Base-by-base conservation (phyloP, 1,140 invertebrate species). In the Spodoptera litura region DNA sequence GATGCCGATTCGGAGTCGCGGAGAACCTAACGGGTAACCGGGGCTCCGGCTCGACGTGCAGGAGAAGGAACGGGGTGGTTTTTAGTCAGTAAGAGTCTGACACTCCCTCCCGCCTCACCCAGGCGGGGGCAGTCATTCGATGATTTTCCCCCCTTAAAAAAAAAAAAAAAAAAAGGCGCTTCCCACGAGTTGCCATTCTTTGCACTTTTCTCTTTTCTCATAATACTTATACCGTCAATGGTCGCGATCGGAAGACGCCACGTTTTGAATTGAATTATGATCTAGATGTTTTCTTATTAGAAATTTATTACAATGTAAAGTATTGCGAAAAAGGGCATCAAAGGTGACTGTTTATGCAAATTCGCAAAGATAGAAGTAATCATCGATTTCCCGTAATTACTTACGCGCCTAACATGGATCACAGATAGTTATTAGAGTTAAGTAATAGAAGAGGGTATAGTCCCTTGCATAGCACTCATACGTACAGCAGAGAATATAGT, bases 121-220 rank as follows among this genome's bases (percentile, higher is more conserved):
- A n/a, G n/a, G n/a, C n/a, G n/a, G n/a, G n/a, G n/a, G n/a, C n/a
- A n/a, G n/a, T n/a, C n/a, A n/a, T n/a, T n/a, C n/a, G n/a, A n/a
- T n/a, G n/a, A n/a, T n/a, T n/a, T n/a, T n/a, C n/a, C n/a, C n/a
- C n/a, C n/a, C n/a, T n/a, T n/a, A n/a, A n/a, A n/a, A n/a, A n/a
- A n/a, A n/a, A n/a, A n/a, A n/a, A n/a, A n/a, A n/a, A n/a, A n/a
- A n/a, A n/a, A n/a, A 82, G 75, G 55, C 59, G 77, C 78, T 92
- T 93, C 92, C 84, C 92, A 93, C 92, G 89, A 85, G 68, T 83
- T 85, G 82, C 82, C 78, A 91, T 93, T 92, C 92, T 90, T 91
- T 91, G 78, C 82, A 89, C 90, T 91, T 93, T 93, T 93, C 92
- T 93, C 91, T 93, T 93, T 93, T 92, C 91, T 87, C 90, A 90